Evolutionary conservation across 2,113 vertebrate species (phyloP).

Genomic region (Eubucco bourcierii): DNA sequence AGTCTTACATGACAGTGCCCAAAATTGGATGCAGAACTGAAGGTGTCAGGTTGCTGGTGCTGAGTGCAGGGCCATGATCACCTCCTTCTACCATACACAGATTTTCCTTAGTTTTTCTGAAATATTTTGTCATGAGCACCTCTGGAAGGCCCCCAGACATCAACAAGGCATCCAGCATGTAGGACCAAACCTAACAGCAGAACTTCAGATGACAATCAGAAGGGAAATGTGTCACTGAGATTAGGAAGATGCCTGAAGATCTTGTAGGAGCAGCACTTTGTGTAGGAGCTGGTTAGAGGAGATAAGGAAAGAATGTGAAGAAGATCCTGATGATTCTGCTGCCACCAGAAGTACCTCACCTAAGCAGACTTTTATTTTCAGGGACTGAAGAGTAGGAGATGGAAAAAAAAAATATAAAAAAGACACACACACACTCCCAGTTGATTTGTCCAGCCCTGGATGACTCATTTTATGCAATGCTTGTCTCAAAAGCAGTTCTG

Average conservation of each 20-base stretch:
- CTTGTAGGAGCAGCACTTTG: background rate
- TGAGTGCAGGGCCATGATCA: too few species aligned
- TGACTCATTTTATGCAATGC: background rate
- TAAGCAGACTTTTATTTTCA: background rate
- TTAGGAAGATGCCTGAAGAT: background rate
- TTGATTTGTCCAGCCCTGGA: background rate
- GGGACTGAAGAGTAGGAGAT: background rate
- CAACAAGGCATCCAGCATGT: too few species aligned
- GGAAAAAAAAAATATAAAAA: background rate
- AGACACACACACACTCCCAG: background rate
- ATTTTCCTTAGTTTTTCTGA: too few species aligned
- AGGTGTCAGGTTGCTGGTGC: too few species aligned
- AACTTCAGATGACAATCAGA: background rate
- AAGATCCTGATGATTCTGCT: background rate
- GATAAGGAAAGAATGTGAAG: background rate
- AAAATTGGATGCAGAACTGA: too few species aligned
- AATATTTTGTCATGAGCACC: rapidly evolving
- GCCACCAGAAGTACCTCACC: background rate
- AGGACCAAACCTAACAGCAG: background rate
- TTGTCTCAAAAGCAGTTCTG: background rate
- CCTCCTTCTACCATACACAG: too few species aligned
- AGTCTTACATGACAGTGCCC: too few species aligned
- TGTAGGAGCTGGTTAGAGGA: background rate
- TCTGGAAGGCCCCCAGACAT: background rate
- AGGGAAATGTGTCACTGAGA: background rate